Evolutionary conservation across 2,113 vertebrate genomes (phyloP), one percentile per base, ranked within the genome.

Genomic region (Anarrhichthys ocellatus): DNA sequence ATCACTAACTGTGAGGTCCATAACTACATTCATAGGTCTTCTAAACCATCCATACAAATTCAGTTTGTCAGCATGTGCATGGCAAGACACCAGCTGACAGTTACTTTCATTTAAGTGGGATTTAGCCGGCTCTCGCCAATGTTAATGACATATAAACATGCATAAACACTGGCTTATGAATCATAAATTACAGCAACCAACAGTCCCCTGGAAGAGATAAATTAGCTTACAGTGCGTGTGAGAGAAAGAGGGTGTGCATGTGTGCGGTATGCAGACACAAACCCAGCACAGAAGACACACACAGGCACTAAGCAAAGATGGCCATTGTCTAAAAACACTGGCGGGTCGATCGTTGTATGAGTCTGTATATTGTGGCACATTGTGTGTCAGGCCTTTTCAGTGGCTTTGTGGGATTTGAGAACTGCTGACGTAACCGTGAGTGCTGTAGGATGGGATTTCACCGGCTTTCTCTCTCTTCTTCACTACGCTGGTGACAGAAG

Each of bases 361-460:
- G 88, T 84, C 75, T 89, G 78, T 83, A 79, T 82, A 92, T 92
- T 91, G 89, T 90, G 87, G 78, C 80, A 87, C 86, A 91, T 92
- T 94, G 93, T 91, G 89, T 91, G 85, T 88, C 89, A 84, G 90
- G 76, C 82, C 87, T 90, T 91, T 91, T 93, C 86, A 83, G 76
- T 69, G 87, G 89, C 87, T 93, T 93, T 92, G 90, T 90, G 92
- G 92, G 91, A 91, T 87, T 87, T 93, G 92, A 93, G 92, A 93
- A 91, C 77, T 91, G 92, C 93, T 94, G 94, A 94, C 87, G 92
- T 94, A 92, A 93, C 83, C 44, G 58, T 73, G 80, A 91, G 87
- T 29, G 87, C 87, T 84, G 90, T 76, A 46, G 92, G 92, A 94
- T 94, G 94, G 92, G 93, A 92, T 94, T 94, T 93, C 93, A 93